Percentiles rank a stretch among this genome's conserved stretches.
phyloP scores from a whole-genome alignment of 2,888 invertebrate species.

The Patella pellucida region DNA sequence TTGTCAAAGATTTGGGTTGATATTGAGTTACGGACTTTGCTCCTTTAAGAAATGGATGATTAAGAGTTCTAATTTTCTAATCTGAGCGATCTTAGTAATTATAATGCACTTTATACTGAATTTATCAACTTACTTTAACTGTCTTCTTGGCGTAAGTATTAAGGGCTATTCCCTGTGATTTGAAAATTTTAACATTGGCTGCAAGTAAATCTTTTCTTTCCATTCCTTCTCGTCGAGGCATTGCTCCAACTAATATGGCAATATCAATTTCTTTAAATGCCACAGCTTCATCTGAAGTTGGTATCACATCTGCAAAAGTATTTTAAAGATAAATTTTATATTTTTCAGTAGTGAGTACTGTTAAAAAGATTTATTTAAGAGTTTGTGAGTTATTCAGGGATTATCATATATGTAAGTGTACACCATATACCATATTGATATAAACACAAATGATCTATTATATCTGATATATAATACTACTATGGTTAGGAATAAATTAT shows the following conservation, averaged over 20 bases:
- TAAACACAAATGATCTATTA: no score
- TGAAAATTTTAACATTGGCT: conserved; percentile 98
- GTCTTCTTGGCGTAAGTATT: conserved; percentile 91
- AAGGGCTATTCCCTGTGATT: conserved; percentile 94
- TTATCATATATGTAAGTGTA: no score
- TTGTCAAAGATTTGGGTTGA: no score
- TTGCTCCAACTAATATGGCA: conserved; percentile 96
- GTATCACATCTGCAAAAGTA: conserved; percentile 78
- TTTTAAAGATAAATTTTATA: background rate
- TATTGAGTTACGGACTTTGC: no score
- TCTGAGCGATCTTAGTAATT: background rate
- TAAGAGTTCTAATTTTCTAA: background rate
- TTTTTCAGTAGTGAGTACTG: no score
- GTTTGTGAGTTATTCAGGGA: no score
- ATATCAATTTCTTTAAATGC: conserved; percentile 97
- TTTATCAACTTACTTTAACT: conserved; percentile 80
- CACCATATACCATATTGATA: no score
- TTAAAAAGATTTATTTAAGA: no score
- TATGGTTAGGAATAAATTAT: no score
- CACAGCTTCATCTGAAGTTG: conserved; percentile 87
- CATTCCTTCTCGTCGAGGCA: conserved; percentile 98
- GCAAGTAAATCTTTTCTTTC: conserved; percentile 97
- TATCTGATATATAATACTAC: no score
- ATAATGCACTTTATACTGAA: background rate
- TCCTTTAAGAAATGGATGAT: no score